phyloP scores from a whole-genome alignment of 2,113 vertebrate genomes.

The Desmodus rotundus region DNA sequence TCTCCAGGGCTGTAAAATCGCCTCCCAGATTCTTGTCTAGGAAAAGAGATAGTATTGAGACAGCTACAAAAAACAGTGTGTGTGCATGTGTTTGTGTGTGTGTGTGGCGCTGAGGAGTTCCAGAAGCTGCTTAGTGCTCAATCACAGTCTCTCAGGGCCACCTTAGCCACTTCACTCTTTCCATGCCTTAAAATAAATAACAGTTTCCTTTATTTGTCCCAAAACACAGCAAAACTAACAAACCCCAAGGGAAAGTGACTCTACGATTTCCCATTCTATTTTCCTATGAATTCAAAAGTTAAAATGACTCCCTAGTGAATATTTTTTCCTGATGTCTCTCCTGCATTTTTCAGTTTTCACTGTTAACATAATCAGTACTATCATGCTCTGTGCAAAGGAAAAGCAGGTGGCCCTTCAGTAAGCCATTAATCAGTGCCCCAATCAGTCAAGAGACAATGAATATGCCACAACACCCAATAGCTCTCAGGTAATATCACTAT shows the following conservation, averaged over 20 bases:
- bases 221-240: background rate
- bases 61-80: background rate
- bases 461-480: background rate
- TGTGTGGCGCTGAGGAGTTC: background rate
- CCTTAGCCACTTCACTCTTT: background rate
- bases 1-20: background rate
- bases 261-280: background rate
- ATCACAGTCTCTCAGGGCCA: background rate
- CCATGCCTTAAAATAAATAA: background rate
- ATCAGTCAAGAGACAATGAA: background rate
- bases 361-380: background rate
- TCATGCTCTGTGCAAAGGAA: background rate
- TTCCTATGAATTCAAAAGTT: background rate
- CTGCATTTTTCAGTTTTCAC: background rate
- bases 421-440: background rate
- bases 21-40: background rate
- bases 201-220: background rate
- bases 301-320: background rate
- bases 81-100: background rate
- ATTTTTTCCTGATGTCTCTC: background rate
- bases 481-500: background rate
- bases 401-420: background rate
- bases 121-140: background rate
- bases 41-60: background rate
- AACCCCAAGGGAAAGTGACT: background rate